Evolutionary conservation across 2,797 vertebrate genomes (phyloP).

Genomic region (Allobates femoralis): DNA sequence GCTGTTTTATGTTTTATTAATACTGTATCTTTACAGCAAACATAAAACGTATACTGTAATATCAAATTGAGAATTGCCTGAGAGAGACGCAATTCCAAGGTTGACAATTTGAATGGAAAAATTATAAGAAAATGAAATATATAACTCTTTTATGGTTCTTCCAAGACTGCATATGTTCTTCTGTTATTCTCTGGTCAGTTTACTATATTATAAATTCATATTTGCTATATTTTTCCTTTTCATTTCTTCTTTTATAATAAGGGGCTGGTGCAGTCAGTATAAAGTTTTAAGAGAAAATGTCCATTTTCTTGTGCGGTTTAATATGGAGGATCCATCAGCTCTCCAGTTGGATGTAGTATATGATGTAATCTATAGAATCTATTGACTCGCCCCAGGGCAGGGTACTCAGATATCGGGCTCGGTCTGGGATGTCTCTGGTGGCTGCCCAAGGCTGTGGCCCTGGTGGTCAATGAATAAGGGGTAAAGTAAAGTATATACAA

Average conservation of each 20-base stretch:
- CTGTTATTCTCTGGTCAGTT: neutral
- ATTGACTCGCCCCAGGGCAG: too few species aligned
- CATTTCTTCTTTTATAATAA: neutral
- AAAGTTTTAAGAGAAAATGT: neutral
- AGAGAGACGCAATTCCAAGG: slow-evolving; percentile 12
- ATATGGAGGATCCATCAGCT: neutral
- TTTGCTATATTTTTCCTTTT: neutral
- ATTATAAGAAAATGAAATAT: slow-evolving; percentile 1
- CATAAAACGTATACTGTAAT: slow-evolving; percentile 44
- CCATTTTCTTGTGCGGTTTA: neutral
- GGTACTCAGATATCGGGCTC: too few species aligned
- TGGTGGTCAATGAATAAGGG: too few species aligned
- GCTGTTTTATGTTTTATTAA: slow-evolving; percentile 51
- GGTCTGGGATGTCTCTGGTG: too few species aligned
- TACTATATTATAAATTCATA: neutral
- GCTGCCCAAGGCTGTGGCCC: too few species aligned
- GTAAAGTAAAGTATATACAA: too few species aligned
- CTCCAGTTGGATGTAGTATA: neutral
- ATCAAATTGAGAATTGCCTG: neutral
- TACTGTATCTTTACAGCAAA: slow-evolving; percentile 47
- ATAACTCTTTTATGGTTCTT: neutral
- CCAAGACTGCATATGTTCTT: neutral
- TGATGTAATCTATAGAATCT: neutral
- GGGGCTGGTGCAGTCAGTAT: neutral
- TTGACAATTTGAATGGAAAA: slow-evolving; percentile 6